Percentiles rank a stretch among this genome's conserved stretches.
Evolutionary conservation across 2,113 vertebrate species (phyloP).

Genomic region (Speoplatyrhinus poulsoni): DNA sequence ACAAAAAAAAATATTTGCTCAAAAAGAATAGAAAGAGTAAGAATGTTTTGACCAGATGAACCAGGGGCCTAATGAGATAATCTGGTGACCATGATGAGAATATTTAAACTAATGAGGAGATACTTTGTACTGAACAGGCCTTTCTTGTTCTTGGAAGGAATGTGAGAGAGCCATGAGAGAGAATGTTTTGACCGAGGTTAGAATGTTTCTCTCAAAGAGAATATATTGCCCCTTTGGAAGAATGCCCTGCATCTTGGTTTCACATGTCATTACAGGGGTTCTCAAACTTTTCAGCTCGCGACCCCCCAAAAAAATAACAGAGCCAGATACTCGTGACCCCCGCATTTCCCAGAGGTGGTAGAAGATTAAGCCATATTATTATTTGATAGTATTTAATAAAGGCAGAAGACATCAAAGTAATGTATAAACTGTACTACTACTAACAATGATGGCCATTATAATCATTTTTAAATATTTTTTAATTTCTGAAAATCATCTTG

Average conservation of each 20-base stretch:
- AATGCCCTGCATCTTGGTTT: neutral
- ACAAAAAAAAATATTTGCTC: neutral
- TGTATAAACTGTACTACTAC: no score
- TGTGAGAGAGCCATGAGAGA: neutral
- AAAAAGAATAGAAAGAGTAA: neutral
- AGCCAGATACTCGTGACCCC: no score
- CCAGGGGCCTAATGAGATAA: neutral
- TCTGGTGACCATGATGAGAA: neutral
- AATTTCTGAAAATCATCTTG: no score
- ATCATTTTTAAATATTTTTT: no score
- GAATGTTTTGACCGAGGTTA: conserved; percentile 22
- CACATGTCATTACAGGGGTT: no score
- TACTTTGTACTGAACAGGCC: neutral
- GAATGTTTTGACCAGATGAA: neutral
- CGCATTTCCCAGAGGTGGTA: no score
- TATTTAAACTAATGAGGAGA: neutral
- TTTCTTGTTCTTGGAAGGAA: neutral
- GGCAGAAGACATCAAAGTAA: no score
- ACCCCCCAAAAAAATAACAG: no score
- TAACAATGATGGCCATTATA: no score
- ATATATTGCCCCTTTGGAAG: conserved; percentile 2
- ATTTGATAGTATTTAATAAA: no score
- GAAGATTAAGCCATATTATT: no score
- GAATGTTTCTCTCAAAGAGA: conserved; percentile 5
- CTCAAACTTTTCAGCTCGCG: no score